Evolutionary conservation across 2,113 vertebrate species (phyloP).

Genomic region (Hepsetus odoe): DNA sequence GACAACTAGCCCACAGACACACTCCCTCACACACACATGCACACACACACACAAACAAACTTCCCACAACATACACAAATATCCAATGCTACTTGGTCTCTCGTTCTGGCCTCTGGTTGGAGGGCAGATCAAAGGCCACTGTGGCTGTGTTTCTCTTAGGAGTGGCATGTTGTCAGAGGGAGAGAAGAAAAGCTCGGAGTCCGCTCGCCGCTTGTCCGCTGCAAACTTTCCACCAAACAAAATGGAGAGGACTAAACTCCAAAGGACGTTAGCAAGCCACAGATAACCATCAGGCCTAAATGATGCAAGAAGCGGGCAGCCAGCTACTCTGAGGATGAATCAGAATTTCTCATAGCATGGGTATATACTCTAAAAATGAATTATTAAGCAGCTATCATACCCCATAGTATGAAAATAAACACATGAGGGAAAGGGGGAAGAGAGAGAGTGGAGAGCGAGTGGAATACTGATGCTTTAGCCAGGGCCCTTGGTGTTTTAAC

Average conservation of each 20-base stretch:
- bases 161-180: constrained; percentile 67
- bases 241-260: constrained; percentile 68
- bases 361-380: constrained; percentile 82
- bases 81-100: constrained; percentile 31
- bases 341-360: constrained; percentile 82
- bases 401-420: constrained; percentile 82
- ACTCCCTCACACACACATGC: constrained; percentile 30
- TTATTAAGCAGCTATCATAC: constrained; percentile 81
- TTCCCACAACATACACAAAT: constrained; percentile 5
- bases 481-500: constrained; percentile 62
- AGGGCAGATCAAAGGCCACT: constrained; percentile 47
- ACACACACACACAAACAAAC: constrained; percentile 28
- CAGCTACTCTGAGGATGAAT: constrained; percentile 80
- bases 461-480: constrained; percentile 61
- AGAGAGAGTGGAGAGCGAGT: constrained; percentile 57
- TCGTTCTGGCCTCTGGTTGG: constrained; percentile 31
- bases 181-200: constrained; percentile 57
- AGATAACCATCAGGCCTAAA: constrained; percentile 71
- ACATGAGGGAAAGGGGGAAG: constrained; percentile 57
- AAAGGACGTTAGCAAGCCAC: constrained; percentile 68
- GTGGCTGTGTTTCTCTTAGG: constrained; percentile 66
- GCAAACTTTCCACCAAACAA: constrained; percentile 69
- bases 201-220: constrained; percentile 54
- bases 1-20: constrained; percentile 33
- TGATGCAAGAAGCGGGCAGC: constrained; percentile 76